A percentile compares a stretch with the other conserved stretches of the same genome.
Conservation (phyloP, 1,140 invertebrate genomes). For the Drosophila mayri region DNA sequence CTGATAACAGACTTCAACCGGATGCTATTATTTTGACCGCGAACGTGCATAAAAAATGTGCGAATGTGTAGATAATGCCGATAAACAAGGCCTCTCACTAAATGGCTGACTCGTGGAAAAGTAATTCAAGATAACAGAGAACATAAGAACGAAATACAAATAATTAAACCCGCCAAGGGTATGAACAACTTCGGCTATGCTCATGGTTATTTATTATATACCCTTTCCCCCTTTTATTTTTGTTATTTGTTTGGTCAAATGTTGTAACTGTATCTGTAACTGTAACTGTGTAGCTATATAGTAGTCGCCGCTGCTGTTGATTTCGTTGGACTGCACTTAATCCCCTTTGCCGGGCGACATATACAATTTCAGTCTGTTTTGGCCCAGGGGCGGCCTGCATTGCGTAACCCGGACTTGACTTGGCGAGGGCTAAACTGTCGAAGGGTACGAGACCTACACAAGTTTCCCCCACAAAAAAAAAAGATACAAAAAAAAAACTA, state of each 20-base stretch:
- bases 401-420: slow-evolving; percentile 70
- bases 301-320: slow-evolving; percentile 31
- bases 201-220: slow-evolving; percentile 8
- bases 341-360: slow-evolving; percentile 59
- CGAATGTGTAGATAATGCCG: slow-evolving; percentile 32
- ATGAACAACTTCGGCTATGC: slow-evolving; percentile 23
- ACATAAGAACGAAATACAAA: slow-evolving; percentile 8
- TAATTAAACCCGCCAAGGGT: slow-evolving; percentile 25
- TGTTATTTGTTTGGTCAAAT: slow-evolving; percentile 55
- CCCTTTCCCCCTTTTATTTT: slow-evolving; percentile 6
- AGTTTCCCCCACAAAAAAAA: slow-evolving; percentile 13
- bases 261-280: slow-evolving; percentile 67
- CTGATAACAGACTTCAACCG: slow-evolving; percentile 1
- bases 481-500: not conserved
- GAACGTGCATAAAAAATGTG: slow-evolving; percentile 23
- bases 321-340: slow-evolving; percentile 70
- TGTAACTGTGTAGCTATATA: slow-evolving; percentile 12
- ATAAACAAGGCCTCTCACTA: slow-evolving; percentile 29
- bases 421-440: slow-evolving; percentile 42
- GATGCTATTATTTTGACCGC: slow-evolving; percentile 8
- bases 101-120: slow-evolving; percentile 31
- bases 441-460: slow-evolving; percentile 34
- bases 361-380: slow-evolving; percentile 72
- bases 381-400: slow-evolving; percentile 53
- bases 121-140: slow-evolving; percentile 27